Evolutionary conservation across 2,888 invertebrate genomes (phyloP).

Genomic region (Parascotia fuliginaria): DNA sequence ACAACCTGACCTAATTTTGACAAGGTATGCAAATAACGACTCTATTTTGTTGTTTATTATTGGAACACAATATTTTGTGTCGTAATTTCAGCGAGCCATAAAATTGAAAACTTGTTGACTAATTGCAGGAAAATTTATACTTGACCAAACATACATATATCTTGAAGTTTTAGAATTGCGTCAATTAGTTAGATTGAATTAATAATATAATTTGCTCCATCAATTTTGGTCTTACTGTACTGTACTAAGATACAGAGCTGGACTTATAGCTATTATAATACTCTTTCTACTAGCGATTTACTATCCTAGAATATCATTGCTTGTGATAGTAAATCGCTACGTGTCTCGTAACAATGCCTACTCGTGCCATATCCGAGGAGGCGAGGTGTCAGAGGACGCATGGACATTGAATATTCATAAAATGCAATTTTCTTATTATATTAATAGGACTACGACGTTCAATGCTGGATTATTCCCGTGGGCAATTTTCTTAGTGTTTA

Average conservation of each 20-base stretch:
- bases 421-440: conserved; percentile 8
- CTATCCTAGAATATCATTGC: too few species aligned
- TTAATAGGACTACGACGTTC: background rate
- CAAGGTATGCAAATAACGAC: conserved; percentile 50
- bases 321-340: too few species aligned
- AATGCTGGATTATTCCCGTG: background rate
- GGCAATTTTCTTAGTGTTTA: background rate
- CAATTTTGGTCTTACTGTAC: too few species aligned
- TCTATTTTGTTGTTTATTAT: conserved; percentile 49
- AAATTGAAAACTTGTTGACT: background rate
- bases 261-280: too few species aligned
- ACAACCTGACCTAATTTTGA: conserved; percentile 73
- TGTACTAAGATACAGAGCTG: too few species aligned
- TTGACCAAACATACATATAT: too few species aligned
- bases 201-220: too few species aligned
- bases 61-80: conserved; percentile 26
- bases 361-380: conserved; percentile 1
- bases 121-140: background rate
- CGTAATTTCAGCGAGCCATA: background rate
- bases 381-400: conserved; percentile 1
- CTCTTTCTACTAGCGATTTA: too few species aligned
- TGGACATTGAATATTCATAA: conserved; percentile 11
- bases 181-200: too few species aligned
- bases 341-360: background rate
- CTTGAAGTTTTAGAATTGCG: too few species aligned